Base-by-base conservation (phyloP, 2,888 invertebrate genomes). In the Cheilosia variabilis region DNA sequence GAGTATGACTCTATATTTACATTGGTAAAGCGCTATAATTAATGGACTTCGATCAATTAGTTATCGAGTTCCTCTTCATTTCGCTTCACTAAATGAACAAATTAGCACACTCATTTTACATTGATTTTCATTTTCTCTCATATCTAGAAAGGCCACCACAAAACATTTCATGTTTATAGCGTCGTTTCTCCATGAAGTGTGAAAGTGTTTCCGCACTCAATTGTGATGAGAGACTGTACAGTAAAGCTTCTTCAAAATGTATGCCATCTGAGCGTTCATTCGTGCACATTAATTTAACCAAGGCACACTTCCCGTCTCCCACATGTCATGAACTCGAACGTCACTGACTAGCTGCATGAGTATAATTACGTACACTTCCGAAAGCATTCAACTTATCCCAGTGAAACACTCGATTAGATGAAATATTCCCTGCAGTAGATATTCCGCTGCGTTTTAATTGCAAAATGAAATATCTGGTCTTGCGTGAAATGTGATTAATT, bases 401-500 rank as follows among this genome's bases (percentile, higher is more conserved):
- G 41, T 60, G 24, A 53, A 62, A 43, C 17, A 52, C 60, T 43
- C 52, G 71, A 60, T 60, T 43, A 50, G 58, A n/a, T 50, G 31
- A 50, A 57, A 22, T 31, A 10, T 55, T 6, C 43, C 24, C 9
- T n/a, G 10, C 27, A 43, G 45, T 15, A 45, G 24, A 9, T 10
- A 47, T 13, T n/a, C 13, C 31, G 62, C 43, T 55, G 53, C 45
- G 10, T 34, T 73, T 55, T 76, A 71, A 77, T 65, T 66, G 65
- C 65, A 53, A 65, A 71, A 17, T 47, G 47, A 58, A 72, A 41
- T 77, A 71, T 37, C 57, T 66, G 9, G 37, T 77, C 71, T 66
- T 65, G 65, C 77, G 53, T 82, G 60, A 82, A 82, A 77, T 77
- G 22, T 77, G 62, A 63, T 77, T 45, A 82, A 77, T 76, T 82